A percentile compares a stretch with the other conserved stretches of the same genome.
Conservation (phyloP, 2,797 vertebrate genomes). For the Hemibagrus guttatus region DNA sequence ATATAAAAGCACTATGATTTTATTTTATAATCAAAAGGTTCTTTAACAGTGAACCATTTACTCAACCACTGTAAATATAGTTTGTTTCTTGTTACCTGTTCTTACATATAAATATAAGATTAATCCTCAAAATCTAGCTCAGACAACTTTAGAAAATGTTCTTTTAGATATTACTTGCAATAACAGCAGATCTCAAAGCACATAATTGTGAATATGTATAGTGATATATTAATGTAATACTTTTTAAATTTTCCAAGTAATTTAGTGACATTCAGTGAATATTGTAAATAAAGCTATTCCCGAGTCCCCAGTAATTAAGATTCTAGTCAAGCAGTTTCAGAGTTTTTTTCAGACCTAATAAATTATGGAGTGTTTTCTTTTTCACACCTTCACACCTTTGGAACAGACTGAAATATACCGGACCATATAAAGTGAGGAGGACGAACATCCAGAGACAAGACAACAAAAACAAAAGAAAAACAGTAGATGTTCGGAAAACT, state of each 20-base stretch:
- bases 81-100: neutral
- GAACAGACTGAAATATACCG: slow-evolving; percentile 14
- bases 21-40: neutral
- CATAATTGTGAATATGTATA: neutral
- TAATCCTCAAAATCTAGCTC: neutral
- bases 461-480: slow-evolving; percentile 5
- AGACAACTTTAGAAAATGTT: no score
- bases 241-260: neutral
- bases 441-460: neutral
- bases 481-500: neutral
- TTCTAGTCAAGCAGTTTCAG: slow-evolving; percentile 42
- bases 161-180: neutral
- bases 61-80: neutral
- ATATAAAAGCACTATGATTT: neutral
- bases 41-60: neutral
- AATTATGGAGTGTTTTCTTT: slow-evolving; percentile 54
- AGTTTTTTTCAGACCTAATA: slow-evolving; percentile 57
- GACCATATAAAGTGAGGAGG: neutral
- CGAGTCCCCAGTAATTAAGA: slow-evolving; percentile 51
- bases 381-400: slow-evolving; percentile 33
- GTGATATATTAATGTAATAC: neutral
- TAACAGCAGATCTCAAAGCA: neutral
- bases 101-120: neutral
- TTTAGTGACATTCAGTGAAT: neutral
- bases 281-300: slow-evolving; percentile 53